phyloP scores from a whole-genome alignment of 2,797 vertebrate genomes.

The Siniperca obscura region DNA sequence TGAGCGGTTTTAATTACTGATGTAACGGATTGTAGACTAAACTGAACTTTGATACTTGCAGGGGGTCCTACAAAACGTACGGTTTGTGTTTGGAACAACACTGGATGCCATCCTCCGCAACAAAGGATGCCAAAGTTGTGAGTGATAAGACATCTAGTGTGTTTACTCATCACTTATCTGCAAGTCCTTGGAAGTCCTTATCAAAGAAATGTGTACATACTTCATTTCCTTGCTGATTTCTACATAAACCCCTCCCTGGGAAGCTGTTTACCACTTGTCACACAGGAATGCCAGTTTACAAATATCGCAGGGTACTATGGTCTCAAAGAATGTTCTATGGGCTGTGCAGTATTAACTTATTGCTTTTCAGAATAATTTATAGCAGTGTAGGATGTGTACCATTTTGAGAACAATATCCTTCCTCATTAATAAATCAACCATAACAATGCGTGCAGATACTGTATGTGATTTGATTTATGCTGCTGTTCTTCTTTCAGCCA shows the following conservation, averaged over 20 bases:
- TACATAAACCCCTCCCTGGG: constrained; percentile 5
- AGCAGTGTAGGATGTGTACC: constrained; percentile 8
- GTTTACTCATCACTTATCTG: constrained; percentile 35
- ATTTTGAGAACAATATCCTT: constrained; percentile 17
- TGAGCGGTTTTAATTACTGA: background rate
- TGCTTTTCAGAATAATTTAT: constrained; percentile 29
- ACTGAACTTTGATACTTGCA: constrained; percentile 75
- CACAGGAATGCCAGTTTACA: constrained; percentile 47
- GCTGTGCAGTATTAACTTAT: constrained; percentile 24
- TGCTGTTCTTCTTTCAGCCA: constrained; percentile 62
- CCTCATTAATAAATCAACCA: background rate
- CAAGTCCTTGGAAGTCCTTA: constrained; percentile 16
- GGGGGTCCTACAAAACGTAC: constrained; percentile 97
- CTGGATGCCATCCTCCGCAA: constrained; percentile 95
- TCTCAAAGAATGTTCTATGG: constrained; percentile 24
- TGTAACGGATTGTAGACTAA: background rate
- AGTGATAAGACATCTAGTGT: constrained; percentile 77
- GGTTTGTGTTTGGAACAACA: constrained; percentile 97
- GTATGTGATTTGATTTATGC: constrained; percentile 1
- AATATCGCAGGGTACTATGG: constrained; percentile 43
- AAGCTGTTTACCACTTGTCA: constrained; percentile 42
- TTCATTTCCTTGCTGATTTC: constrained; percentile 28
- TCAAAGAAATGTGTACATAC: constrained; percentile 36
- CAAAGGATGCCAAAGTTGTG: constrained; percentile 96
- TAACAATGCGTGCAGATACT: background rate